Evolutionary conservation across 2,797 vertebrate species (phyloP), one percentile per base, ranked within the genome.

Genomic region (Sebastes ruberrimus): DNA sequence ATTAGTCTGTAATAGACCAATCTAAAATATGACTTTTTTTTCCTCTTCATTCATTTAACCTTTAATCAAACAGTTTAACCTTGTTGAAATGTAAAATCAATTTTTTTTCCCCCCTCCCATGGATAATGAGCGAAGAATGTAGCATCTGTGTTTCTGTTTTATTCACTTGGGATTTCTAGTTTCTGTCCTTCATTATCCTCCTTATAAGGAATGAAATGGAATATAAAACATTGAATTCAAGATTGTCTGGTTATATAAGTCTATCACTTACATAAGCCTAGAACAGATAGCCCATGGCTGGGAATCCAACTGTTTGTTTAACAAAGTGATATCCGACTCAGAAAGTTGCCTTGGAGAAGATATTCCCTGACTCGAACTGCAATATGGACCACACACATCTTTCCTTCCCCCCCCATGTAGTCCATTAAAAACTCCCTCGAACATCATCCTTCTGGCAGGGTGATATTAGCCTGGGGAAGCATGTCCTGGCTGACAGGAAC

Each of bases 221-320:
- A 77, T 64, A 46, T 32, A 78, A 63, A 70, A 80, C 20, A 71
- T 3, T 53, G 28, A 61, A 69, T 71, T 81, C 13, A 82, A 42
- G 32, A 81, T 63, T 16, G 10, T 83, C 75, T 64, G 53, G 18
- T 89, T 85, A 88, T 55, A 53, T 87, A 86, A 81, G 67, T 70
- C 28, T 23, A 13, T 77, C 35, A 59, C 76, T 86, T 87, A 20
- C 46, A 49, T 49, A 49, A 49, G 46, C 46, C 46, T 53, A 53
- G 23, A 81, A 80, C 42, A 71, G 81, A 71, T 65, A 49, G 72
- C 78, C 78, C 66, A 25, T 27, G 57, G 77, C 76, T 64, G 38
- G 7, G 65, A 57, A 49, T 79, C 32, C 13, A 76, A 80, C 65
- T 72, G 71, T 86, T 89, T 89, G 69, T 80, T 81, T 60, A 69